phyloP scores from a whole-genome alignment of 2,888 invertebrate genomes.

The Onthophagus sagittarius region DNA sequence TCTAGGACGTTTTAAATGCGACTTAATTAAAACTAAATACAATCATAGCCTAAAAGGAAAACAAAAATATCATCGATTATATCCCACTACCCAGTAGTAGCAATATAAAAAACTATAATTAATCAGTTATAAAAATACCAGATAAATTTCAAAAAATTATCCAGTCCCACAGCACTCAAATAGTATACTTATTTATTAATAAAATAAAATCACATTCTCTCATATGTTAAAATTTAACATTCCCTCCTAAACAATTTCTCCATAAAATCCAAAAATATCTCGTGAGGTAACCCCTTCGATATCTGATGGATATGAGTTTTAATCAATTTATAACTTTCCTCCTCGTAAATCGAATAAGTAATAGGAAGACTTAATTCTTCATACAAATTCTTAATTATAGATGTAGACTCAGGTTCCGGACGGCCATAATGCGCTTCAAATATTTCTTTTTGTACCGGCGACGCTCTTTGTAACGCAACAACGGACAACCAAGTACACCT shows the following conservation, averaged over 20 bases:
- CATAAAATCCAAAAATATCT: conserved; percentile 76
- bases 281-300: conserved; percentile 75
- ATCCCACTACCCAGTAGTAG: conserved; percentile 21
- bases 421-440: conserved; percentile 74
- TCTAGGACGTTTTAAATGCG: not conserved
- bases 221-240: conserved; percentile 9
- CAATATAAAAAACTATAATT: conserved; percentile 15
- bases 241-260: conserved; percentile 76
- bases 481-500: conserved; percentile 96
- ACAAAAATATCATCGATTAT: conserved; percentile 15
- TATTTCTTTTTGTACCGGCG: conserved; percentile 64
- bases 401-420: conserved; percentile 61
- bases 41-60: not conserved
- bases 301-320: conserved; percentile 81
- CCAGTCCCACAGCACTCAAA: conserved; percentile 22
- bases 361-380: conserved; percentile 71
- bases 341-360: conserved; percentile 76
- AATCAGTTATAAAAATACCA: conserved; percentile 14
- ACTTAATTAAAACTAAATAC: not conserved
- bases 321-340: conserved; percentile 79
- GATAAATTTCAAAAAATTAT: conserved; percentile 17
- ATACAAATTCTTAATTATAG: conserved; percentile 70
- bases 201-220: conserved; percentile 1
- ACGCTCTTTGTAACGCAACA: conserved; percentile 77
- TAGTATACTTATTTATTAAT: not conserved